Evolutionary conservation across 2,113 vertebrate genomes (phyloP), one percentile per base, ranked within the genome.

Genomic region (Riparia riparia): DNA sequence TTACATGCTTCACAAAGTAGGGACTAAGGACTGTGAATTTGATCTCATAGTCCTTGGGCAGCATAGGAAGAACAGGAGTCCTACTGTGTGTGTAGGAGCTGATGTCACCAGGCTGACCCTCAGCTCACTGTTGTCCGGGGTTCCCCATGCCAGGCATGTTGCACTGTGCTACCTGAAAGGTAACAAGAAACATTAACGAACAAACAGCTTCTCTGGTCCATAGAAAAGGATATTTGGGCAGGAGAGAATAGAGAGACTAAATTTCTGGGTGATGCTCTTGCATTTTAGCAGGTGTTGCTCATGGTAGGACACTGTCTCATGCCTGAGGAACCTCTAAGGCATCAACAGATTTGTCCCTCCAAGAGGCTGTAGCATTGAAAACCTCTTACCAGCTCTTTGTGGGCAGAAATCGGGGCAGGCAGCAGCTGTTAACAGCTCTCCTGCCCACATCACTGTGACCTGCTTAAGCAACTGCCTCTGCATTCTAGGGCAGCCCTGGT

Each of bases 81-180:
- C 18, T 37, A 1, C 15, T 9, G 26, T 22, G 21, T 31, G 50
- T 42, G n/a, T 41, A 42, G 79, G 49, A 68, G 41, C 34, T 3
- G 7, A 17, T 20, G 24, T 44, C 86, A 88, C 56, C 42, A 45
- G 60, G 50, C 49, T 37, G 3, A 83, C 50, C n/a, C 1, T 5
- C 37, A 49, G 50, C 53, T 34, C 1, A 0, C 42, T n/a, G 71
- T 8, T 0, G 2, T 6, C 45, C 17, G 85, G 57, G 47, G 20
- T 57, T 93, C 64, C 71, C 93, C 47, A 4, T 3, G 42, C n/a
- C 51, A 19, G n/a, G 31, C 21, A 2, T 2, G 6, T 19, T 25
- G 25, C 42, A 7, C 28, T 42, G 37, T 16, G 65, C 17, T 17
- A 34, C 47, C 78, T 82, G 66, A 31, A 28, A 83, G 68, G 21